Conservation (phyloP, 2,113 vertebrate genomes). For the Macrotus californicus region DNA sequence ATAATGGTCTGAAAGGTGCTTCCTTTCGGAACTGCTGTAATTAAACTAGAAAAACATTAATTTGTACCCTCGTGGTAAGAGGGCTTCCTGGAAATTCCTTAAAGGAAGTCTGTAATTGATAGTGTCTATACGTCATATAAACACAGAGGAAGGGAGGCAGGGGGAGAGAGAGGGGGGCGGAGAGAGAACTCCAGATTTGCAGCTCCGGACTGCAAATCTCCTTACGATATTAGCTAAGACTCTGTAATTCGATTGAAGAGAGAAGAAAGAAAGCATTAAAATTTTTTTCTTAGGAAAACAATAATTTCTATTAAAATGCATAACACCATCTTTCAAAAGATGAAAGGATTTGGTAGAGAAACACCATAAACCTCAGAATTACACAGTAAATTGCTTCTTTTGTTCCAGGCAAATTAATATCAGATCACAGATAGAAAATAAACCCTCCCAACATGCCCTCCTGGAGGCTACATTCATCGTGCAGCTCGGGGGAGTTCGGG, state of each 20-base stretch:
- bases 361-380: conserved; percentile 28
- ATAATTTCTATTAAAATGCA: conserved; percentile 6
- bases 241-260: neutral
- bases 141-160: neutral
- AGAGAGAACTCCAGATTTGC: neutral
- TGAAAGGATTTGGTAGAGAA: conserved; percentile 6
- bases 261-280: neutral
- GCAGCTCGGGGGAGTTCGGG: neutral
- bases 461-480: fast-evolving
- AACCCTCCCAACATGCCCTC: neutral
- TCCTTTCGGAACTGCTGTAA: conserved; percentile 60
- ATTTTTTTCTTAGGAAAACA: neutral
- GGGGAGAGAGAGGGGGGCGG: neutral
- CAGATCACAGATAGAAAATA: neutral
- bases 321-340: neutral
- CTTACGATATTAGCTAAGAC: neutral
- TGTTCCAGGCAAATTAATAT: conserved; percentile 47
- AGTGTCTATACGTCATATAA: neutral
- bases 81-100: conserved; percentile 60
- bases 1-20: conserved; percentile 63
- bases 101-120: conserved; percentile 41
- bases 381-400: neutral
- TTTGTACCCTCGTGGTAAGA: conserved; percentile 17
- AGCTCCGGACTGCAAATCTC: neutral
- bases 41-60: conserved; percentile 58